Base-by-base conservation (phyloP, 2,888 invertebrate genomes). In the Rhabditophanes sp. region DNA sequence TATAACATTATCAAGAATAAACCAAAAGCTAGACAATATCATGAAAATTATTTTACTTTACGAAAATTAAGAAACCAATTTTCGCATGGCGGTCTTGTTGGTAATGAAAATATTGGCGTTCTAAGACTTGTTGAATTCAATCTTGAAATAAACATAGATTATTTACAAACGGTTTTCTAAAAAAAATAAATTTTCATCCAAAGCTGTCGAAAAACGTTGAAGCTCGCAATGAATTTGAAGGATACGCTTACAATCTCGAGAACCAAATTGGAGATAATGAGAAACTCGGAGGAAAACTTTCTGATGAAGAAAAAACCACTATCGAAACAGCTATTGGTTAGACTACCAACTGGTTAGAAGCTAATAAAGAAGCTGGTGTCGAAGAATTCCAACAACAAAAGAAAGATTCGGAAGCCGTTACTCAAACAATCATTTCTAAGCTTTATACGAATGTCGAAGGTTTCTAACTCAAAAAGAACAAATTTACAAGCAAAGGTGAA, bases 341-440 rank as follows among this genome's bases (percentile, higher is more conserved):
- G 53, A 79, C 84, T 48, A 90, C 96, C 68, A 85, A 88, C 64
- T 96, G 93, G 93, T 72, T 96, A 46, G 90, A 96, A 68, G 79
- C 80, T 51, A 88, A 96, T 70, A 79, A 44, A 31, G 66, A 68
- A 22, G 69, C 69, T 3, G 65, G 66, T 5, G 55, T 55, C 5
- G 70, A 72, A 21, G 70, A 68, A 20, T 61, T 66, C 32, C 83
- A 84, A 68, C 79, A 79, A 64, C 83, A 88, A 67, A 90, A 74
- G 78, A 88, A 90, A 67, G 79, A 83, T 50, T 72, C 96, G 31
- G 87, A 90, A 66, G 82, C 82, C 53, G 76, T 88, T 21, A 87
- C 87, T 1, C 87, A 90, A 66, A 93, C 93, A 5, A 90, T 96
- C 66, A 82, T 90, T 64, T 79, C 84, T 32, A 93, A 93, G 71